Evolutionary conservation across 2,797 vertebrate genomes (phyloP), one percentile per base, ranked within the genome.

Genomic region (Balearica regulorum): DNA sequence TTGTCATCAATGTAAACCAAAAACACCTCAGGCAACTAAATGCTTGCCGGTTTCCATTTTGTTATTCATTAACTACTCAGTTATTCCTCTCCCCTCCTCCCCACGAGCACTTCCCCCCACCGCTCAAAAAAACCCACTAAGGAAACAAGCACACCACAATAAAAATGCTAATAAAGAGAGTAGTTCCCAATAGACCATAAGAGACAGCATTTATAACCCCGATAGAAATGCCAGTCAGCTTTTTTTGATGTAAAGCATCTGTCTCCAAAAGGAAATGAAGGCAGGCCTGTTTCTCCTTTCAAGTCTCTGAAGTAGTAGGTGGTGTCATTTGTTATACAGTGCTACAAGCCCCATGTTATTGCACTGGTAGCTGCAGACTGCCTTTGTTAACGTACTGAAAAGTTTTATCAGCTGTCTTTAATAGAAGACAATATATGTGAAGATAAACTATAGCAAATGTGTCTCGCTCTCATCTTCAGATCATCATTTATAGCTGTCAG

Each of bases 161-260:
- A 94, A 97, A 97, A 96, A 96, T 91, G 89, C 90, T 94, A 96
- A 93, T 94, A 95, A 96, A 91, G 65, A 51, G 61, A 84, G 70
- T 88, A 94, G 95, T 95, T 97, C 82, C 86, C 91, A 84, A 49
- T 86, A 93, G 91, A 92, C 83, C 89, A 77, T 95, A 80, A 96
- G 96, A 97, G 90, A 87, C 35, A 73, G 93, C 83, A 96, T 94
- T 94, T 93, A 68, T 94, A 93, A 95, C 87, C 83, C 94, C 2
- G 24, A 83, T 82, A 82, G 95, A 97, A 93, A 70, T 94, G 70
- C 91, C 93, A 96, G 84, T 97, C 96, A 97, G 92, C 61, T 96
- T 87, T 92, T 93, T 97, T 96, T 97, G 97, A 98, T 97, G 84
- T 94, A 97, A 98, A 98, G 95, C 95, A 94, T 98, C 94, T 97